phyloP scores from a whole-genome alignment of 2,113 vertebrate species.

The Dissostichus mawsoni region DNA sequence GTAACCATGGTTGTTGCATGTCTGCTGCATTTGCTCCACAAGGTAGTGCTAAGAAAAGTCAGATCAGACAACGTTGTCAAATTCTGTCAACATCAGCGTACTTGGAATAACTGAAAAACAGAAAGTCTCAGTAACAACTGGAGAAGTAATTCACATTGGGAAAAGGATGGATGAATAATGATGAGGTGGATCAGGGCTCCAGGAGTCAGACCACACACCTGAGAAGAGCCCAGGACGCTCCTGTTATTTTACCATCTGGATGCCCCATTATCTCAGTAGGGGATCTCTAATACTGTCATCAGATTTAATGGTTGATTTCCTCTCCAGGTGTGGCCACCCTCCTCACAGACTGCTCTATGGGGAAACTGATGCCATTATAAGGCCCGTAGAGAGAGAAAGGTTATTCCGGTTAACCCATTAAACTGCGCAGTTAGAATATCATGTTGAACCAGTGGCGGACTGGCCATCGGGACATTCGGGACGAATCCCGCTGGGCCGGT shows the following conservation, averaged over 20 bases:
- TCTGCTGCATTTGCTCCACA: neutral
- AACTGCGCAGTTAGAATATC: neutral
- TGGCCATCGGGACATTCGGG: too few species aligned
- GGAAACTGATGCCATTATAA: conserved; percentile 53
- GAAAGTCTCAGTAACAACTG: neutral
- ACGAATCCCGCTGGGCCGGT: too few species aligned
- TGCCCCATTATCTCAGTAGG: conserved; percentile 42
- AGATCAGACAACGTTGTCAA: neutral
- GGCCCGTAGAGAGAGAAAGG: neutral
- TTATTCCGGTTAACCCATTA: conserved; percentile 2
- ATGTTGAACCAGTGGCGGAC: neutral
- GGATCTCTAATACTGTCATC: conserved; percentile 46
- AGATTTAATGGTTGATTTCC: conserved; percentile 66
- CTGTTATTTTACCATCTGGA: conserved; percentile 52
- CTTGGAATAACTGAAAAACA: neutral
- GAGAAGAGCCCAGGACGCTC: conserved; percentile 21
- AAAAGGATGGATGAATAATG: neutral
- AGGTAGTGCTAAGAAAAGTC: neutral
- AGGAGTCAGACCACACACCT: conserved; percentile 16
- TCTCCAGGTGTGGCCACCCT: conserved; percentile 71
- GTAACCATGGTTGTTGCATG: neutral
- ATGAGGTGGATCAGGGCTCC: neutral
- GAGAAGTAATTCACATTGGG: neutral
- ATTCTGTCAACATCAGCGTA: neutral
- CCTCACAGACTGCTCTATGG: conserved; percentile 55